phyloP scores from a whole-genome alignment of 2,888 invertebrate species.

The Volucella zonaria region DNA sequence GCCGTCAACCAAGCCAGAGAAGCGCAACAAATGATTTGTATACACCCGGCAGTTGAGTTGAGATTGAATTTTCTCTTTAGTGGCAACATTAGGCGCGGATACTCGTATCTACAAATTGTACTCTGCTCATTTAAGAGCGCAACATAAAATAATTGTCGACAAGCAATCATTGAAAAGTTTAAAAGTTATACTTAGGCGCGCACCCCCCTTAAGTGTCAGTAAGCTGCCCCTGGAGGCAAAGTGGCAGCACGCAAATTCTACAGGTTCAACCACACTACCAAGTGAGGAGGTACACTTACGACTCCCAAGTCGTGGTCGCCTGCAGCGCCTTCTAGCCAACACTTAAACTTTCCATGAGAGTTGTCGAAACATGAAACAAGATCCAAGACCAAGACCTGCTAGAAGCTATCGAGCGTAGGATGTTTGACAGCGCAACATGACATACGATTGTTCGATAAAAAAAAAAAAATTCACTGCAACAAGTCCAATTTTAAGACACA shows the following conservation, averaged over 20 bases:
- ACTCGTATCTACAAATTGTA: constrained; percentile 10
- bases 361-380: not conserved
- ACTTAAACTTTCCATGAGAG: constrained; percentile 1
- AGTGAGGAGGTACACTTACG: not conserved
- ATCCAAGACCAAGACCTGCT: constrained; percentile 16
- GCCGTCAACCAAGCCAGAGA: constrained; percentile 28
- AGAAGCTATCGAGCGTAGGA: constrained; percentile 60
- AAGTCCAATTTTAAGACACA: constrained; percentile 33
- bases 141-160: constrained; percentile 50
- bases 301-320: constrained; percentile 39
- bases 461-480: constrained; percentile 48
- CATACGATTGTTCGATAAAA: constrained; percentile 68
- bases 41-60: constrained; percentile 23
- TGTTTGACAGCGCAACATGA: constrained; percentile 65
- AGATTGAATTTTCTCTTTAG: constrained; percentile 2
- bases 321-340: constrained; percentile 55
- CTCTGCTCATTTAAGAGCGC: constrained; percentile 56
- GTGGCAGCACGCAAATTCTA: not conserved
- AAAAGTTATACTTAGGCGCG: constrained; percentile 8
- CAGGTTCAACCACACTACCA: not conserved
- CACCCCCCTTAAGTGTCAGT: not conserved
- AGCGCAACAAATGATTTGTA: constrained; percentile 69
- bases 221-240: not conserved
- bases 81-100: not conserved
- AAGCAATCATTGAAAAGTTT: constrained; percentile 49